These are phyloP conservation scores for Gnatocerus cornutus DNA, from an alignment of 2,888 invertebrate species.

Conservation along the genomic window DNA sequence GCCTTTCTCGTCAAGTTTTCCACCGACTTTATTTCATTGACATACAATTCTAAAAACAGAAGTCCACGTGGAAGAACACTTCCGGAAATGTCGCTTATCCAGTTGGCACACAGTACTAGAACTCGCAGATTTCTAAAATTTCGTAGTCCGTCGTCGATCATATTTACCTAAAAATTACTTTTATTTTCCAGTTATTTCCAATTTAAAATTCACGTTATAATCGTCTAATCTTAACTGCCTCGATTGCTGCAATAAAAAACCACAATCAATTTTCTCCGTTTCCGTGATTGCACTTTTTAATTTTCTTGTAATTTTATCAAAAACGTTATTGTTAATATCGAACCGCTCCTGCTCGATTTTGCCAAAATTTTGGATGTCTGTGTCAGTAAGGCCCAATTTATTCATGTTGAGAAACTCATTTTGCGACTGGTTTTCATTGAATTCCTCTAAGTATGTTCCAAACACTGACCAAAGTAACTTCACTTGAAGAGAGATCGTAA, in stretches of 20 bases:
- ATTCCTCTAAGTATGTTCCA: slow-evolving; percentile 59
- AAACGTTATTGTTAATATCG: slow-evolving; percentile 57
- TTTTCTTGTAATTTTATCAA: slow-evolving; percentile 55
- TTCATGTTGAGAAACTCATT: slow-evolving; percentile 56
- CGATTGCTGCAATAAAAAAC: slow-evolving; percentile 58
- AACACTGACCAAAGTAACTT: slow-evolving; percentile 59
- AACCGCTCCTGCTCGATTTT: slow-evolving; percentile 52
- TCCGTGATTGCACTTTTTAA: slow-evolving; percentile 59
- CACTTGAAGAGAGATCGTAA: slow-evolving; percentile 52
- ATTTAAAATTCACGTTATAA: slow-evolving; percentile 57
- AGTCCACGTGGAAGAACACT: slow-evolving; percentile 69
- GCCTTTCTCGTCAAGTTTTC: slow-evolving; percentile 64
- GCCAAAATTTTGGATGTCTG: slow-evolving; percentile 51
- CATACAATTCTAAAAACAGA: slow-evolving; percentile 71
- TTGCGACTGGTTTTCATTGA: slow-evolving; percentile 60
- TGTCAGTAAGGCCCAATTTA: slow-evolving; percentile 57
- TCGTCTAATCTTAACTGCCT: slow-evolving; percentile 58
- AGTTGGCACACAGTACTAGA: slow-evolving; percentile 72
- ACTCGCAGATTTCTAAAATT: slow-evolving; percentile 70
- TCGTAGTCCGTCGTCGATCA: slow-evolving; percentile 68
- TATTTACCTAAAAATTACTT: slow-evolving; percentile 71
- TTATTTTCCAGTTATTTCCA: not conserved
- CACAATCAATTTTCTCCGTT: slow-evolving; percentile 58
- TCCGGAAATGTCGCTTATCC: slow-evolving; percentile 66
- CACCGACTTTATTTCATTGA: slow-evolving; percentile 71